Evolutionary conservation across 2,888 invertebrate genomes (phyloP), one percentile per base, ranked within the genome.

Genomic region (Scelioninae gen. 2): DNA sequence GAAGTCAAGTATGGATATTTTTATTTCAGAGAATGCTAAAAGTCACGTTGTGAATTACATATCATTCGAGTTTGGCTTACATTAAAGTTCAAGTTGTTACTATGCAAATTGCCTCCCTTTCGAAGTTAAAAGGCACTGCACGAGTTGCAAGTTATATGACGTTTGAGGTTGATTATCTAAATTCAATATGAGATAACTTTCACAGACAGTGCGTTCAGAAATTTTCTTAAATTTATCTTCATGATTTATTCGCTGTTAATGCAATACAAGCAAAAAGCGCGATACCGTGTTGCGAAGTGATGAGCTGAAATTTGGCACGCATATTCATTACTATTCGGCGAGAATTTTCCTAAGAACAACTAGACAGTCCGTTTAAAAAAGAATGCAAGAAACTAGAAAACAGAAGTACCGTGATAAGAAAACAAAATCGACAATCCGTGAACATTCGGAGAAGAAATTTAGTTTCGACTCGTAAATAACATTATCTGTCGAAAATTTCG

Each of bases 131-230:
- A 74, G 70, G 71, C 71, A 64, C 31, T 39, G 70, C 71, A 71
- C 74, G 71, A 71, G 63, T 71, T 70, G 64, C 65, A 70, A 69
- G 73, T 74, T 74, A 74, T 70, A 74, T 67, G 74, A 74, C 74
- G 37, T 71, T 61, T 74, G 69, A 65, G 67, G 69, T 67, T 74
- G 74, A 74, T 70, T 74, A 74, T 60, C 69, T 64, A 69, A 64
- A 69, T 73, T 64, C 69, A 73, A 73, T 69, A 69, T 73, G 64
- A 69, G 61, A 74, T 69, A 64, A 69, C 68, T 72, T 69, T 69
- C 53, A 41, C 58, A 65, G 58, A 11, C 63, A 28, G 22, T 33
- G 39, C 41, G 31, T 31, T 25, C 5, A 35, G 13, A 19, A 61
- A 73, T 61, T 68, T 46, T 58, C 60, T 53, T 46, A 43, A 60